Base-by-base conservation (phyloP, 2,113 vertebrate genomes). In the Podarcis raffonei region DNA sequence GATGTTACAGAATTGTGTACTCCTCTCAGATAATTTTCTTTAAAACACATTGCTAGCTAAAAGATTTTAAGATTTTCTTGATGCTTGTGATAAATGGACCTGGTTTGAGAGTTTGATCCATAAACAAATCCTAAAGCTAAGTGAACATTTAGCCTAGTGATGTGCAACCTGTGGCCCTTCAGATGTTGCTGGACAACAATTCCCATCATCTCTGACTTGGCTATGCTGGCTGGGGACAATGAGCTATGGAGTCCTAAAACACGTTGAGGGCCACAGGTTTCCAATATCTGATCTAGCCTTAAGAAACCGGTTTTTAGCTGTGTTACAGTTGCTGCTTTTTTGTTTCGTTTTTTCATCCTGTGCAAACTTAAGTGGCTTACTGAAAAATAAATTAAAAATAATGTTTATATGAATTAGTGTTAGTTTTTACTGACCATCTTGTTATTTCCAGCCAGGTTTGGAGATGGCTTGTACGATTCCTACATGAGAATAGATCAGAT, bases 401-500 rank as follows among this genome's bases (percentile, higher is more conserved):
- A 3, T 53, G 48, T 74, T 37, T 88, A 1, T 37, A 13, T 92
- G 15, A 72, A 5, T 92, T 87, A 0, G 1, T 16, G 72, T 74
- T 37, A 86, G 83, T 30, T 71, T 85, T 92, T 77, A 76, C 89
- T 96, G 84, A 96, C 86, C 85, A 83, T 78, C 87, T 88, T 96
- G 87, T 95, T 74, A 1, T 80, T 97, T 96, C 74, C 95, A 98
- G 97, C 93, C 90, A 98, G 98, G 92, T 98, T 98, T 88, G 98
- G 96, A n/a, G 98, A 99, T 91, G 97, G 98, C 92, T 97, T 99
- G 0, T 99, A 98, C 82, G 98, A 99, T 95, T 98, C 98, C 30
- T 99, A 99, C 92, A 98, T 99, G 98, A 98, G 98, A 94, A 98
- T 98, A 75, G 99, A 99, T 96, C 98, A 99, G 90, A 97, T 98